A percentile compares a stretch with the other conserved stretches of the same genome.
Conservation (phyloP, 37 sponge, comb jelly and placozoan species). For the Hormiphora californensis region DNA sequence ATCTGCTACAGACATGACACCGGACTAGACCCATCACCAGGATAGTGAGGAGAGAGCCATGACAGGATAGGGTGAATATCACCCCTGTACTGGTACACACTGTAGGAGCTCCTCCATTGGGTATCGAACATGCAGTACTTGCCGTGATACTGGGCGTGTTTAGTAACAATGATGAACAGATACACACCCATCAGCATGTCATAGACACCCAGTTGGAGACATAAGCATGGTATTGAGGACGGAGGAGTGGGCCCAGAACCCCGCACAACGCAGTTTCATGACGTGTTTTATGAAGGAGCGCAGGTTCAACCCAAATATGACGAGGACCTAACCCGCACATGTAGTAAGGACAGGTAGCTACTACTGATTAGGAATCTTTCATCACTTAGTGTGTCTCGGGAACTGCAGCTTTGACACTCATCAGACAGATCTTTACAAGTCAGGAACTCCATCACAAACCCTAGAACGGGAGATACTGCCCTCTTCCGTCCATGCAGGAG, state of each 20-base stretch:
- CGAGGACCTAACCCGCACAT: neutral
- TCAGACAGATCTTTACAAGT: slow-evolving; percentile 31
- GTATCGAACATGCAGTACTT: slow-evolving; percentile 24
- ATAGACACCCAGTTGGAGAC: slow-evolving; percentile 17
- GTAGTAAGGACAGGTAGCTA: slow-evolving; percentile 9
- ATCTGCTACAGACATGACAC: neutral
- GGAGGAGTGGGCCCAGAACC: neutral
- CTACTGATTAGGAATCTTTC: slow-evolving; percentile 22
- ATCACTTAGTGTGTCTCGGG: neutral
- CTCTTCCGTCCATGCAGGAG: neutral
- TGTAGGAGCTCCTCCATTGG: neutral
- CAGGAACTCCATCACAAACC: neutral
- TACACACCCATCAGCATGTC: slow-evolving; percentile 27
- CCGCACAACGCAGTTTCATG: no score
- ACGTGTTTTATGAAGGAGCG: neutral
- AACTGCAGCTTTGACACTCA: slow-evolving; percentile 41
- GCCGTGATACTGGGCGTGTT: slow-evolving; percentile 29
- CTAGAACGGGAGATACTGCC: neutral
- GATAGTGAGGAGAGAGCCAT: slow-evolving; percentile 17
- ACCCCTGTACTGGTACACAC: neutral
- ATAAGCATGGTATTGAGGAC: neutral
- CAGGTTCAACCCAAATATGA: neutral
- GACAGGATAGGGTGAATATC: slow-evolving; percentile 16
- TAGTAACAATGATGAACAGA: neutral
- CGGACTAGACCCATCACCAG: neutral